These are phyloP conservation scores for Upupa epops DNA, from an alignment of 2,113 vertebrate species.

Conservation along the genomic window DNA sequence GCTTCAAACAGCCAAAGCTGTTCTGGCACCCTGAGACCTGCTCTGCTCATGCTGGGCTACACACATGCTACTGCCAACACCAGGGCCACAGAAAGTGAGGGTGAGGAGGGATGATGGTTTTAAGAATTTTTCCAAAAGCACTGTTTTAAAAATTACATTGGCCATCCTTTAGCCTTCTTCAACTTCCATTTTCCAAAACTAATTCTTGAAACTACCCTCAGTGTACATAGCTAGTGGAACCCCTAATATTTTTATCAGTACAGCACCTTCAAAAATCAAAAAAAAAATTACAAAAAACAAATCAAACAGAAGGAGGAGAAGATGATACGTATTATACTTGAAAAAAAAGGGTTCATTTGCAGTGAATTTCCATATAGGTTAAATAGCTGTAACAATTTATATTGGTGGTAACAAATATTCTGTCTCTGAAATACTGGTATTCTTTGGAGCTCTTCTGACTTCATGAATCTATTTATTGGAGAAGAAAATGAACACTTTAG, in stretches of 20 bases:
- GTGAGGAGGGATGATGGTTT: fast-evolving
- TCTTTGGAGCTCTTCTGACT: neutral
- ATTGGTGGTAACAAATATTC: fast-evolving
- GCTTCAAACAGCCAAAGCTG: neutral
- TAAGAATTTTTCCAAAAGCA: neutral
- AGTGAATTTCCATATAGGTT: neutral
- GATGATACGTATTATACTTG: neutral
- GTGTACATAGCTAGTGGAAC: neutral
- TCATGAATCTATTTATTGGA: neutral
- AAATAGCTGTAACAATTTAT: neutral
- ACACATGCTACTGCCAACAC: fast-evolving
- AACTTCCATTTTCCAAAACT: neutral
- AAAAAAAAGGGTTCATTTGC: neutral
- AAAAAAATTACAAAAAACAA: neutral
- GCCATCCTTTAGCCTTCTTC: neutral
- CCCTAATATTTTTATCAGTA: neutral
- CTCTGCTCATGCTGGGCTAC: fast-evolving
- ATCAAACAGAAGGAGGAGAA: neutral
- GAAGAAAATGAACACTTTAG: neutral
- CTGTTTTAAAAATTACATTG: neutral
- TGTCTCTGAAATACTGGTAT: neutral
- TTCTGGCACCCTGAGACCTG: fast-evolving
- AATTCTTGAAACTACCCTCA: neutral
- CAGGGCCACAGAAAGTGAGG: fast-evolving
- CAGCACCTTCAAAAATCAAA: neutral